These are phyloP conservation scores for Atta colombica DNA, from an alignment of 1,140 invertebrate species.

Conservation along the genomic window DNA sequence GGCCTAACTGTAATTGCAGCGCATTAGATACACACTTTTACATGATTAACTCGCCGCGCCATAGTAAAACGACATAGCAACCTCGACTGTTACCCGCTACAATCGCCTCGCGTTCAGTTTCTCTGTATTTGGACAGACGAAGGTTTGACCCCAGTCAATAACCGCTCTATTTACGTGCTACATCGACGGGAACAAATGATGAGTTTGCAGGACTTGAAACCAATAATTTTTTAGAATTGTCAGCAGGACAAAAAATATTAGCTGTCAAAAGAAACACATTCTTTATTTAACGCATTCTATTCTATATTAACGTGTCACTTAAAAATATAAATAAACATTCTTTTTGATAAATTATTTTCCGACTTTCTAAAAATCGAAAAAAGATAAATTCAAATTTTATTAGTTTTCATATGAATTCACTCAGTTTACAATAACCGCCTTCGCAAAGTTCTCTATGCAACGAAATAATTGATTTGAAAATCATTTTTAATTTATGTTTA, in stretches of 20 bases:
- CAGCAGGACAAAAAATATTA: background rate
- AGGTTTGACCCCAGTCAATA: conserved; percentile 23
- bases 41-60: conserved; percentile 56
- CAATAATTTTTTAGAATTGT: conserved; percentile 10
- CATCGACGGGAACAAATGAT: conserved; percentile 23
- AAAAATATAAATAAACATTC: background rate
- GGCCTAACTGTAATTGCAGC: conserved; percentile 70
- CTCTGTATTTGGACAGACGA: conserved; percentile 54
- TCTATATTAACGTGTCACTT: background rate
- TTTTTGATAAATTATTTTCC: background rate
- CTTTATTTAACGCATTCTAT: background rate
- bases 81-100: conserved; percentile 32
- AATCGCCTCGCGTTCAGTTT: conserved; percentile 32
- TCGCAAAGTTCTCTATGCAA: background rate
- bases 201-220: background rate
- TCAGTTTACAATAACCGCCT: background rate
- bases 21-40: conserved; percentile 70
- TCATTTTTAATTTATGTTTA: background rate
- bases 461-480: background rate
- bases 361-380: background rate
- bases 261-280: background rate
- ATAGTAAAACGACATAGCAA: conserved; percentile 1
- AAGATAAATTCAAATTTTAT: background rate
- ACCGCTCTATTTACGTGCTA: conserved; percentile 42
- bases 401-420: background rate